Evolutionary conservation across 2,113 vertebrate species (phyloP).

Genomic region (Tichodroma muraria): DNA sequence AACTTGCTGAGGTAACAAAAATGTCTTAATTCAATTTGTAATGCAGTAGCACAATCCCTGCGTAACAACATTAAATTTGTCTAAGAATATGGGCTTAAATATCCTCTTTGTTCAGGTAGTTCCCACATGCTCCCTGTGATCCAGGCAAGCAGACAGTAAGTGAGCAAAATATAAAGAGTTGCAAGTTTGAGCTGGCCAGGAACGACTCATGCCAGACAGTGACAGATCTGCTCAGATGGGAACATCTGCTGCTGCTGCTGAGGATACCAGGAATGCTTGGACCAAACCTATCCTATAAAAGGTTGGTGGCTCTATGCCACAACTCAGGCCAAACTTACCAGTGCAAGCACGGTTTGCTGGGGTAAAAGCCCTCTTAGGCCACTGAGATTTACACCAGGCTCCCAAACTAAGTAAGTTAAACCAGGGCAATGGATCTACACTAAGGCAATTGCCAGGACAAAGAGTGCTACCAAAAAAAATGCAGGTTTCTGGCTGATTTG

Average conservation of each 20-base stretch:
- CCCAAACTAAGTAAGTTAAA: background rate
- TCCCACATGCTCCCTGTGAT: background rate
- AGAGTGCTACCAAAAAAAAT: background rate
- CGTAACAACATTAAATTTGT: background rate
- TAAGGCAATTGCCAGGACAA: background rate
- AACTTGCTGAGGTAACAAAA: background rate
- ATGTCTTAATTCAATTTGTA: background rate
- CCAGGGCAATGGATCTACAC: background rate
- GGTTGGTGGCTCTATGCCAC: background rate
- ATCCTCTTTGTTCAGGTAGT: background rate
- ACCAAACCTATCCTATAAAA: slow-evolving; percentile 20
- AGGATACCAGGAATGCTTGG: slow-evolving; percentile 48
- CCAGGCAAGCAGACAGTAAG: background rate
- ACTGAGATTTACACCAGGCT: background rate
- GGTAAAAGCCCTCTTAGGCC: background rate
- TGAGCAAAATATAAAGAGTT: background rate
- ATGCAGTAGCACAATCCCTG: background rate
- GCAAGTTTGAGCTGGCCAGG: slow-evolving; percentile 36
- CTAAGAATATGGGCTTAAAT: background rate
- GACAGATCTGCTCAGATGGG: background rate
- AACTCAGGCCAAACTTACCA: background rate
- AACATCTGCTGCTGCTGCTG: slow-evolving; percentile 35
- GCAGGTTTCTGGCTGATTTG: background rate
- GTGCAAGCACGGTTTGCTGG: background rate
- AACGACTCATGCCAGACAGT: background rate